phyloP scores from a whole-genome alignment of 2,888 invertebrate genomes.

The Pasiphila rectangulata region DNA sequence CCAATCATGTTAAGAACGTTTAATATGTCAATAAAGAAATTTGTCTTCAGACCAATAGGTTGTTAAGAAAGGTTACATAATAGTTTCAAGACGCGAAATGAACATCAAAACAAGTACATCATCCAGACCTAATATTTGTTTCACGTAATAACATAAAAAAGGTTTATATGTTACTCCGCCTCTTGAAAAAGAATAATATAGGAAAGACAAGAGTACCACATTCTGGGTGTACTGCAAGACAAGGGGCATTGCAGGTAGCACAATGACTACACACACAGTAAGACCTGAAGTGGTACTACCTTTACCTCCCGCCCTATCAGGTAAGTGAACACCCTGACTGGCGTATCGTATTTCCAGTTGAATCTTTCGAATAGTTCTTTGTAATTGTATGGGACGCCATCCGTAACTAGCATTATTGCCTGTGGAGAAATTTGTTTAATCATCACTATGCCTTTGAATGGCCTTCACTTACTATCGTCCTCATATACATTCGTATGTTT shows the following conservation, averaged over 20 bases:
- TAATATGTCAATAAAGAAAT: constrained; percentile 8
- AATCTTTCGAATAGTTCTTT: constrained; percentile 94
- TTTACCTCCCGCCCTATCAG: constrained; percentile 94
- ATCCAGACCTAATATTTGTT: too few species aligned
- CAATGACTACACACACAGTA: constrained; percentile 81
- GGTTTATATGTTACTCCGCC: constrained; percentile 18
- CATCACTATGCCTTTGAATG: not conserved
- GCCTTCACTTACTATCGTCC: too few species aligned
- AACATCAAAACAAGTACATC: too few species aligned
- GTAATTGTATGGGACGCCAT: constrained; percentile 97
- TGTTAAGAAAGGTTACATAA: constrained; percentile 17
- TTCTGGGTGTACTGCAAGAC: constrained; percentile 75
- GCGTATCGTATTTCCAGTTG: constrained; percentile 91
- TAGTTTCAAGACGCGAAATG: constrained; percentile 13
- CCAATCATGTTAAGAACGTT: constrained; percentile 3
- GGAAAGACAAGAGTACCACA: constrained; percentile 67
- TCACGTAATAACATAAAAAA: too few species aligned
- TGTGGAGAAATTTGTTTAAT: constrained; percentile 60
- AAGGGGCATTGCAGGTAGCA: constrained; percentile 77
- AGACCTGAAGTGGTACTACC: constrained; percentile 82
- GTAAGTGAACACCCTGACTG: constrained; percentile 98
- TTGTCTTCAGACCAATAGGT: constrained; percentile 1
- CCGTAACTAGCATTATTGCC: constrained; percentile 99
- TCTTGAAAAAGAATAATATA: constrained; percentile 21
- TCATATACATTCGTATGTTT: not conserved